These are phyloP conservation scores for Coleophora flavipennella DNA, from an alignment of 2,888 invertebrate species.

Conservation along the genomic window DNA sequence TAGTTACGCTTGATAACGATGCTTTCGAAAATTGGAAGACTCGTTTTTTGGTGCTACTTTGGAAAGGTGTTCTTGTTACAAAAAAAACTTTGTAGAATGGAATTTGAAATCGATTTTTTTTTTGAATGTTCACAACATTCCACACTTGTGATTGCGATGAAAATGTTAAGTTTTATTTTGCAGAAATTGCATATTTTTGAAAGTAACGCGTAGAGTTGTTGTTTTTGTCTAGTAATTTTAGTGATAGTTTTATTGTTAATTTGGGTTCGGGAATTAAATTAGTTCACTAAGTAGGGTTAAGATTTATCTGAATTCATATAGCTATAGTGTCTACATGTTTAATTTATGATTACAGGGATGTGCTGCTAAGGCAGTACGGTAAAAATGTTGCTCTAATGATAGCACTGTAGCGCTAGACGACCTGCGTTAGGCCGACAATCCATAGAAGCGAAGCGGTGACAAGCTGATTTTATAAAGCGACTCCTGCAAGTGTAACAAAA, in stretches of 20 bases:
- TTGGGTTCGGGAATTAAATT: conserved; percentile 71
- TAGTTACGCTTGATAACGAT: conserved; percentile 58
- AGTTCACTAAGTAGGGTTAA: conserved; percentile 63
- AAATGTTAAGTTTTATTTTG: conserved; percentile 70
- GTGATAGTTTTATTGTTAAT: conserved; percentile 66
- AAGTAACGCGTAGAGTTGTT: conserved; percentile 59
- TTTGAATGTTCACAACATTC: conserved; percentile 59
- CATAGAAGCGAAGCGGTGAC: conserved; percentile 14
- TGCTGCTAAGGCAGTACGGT: conserved; percentile 61
- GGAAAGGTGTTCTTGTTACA: conserved; percentile 50
- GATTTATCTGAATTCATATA: conserved; percentile 69
- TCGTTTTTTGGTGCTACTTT: conserved; percentile 70
- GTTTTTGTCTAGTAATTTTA: conserved; percentile 64
- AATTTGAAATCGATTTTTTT: conserved; percentile 25
- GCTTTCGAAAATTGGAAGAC: conserved; percentile 66
- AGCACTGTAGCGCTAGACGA: conserved; percentile 32
- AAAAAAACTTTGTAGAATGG: conserved; percentile 35
- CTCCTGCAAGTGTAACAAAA: too few relatives aligned
- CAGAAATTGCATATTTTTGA: conserved; percentile 57
- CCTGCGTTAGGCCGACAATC: conserved; percentile 43
- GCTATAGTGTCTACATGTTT: conserved; percentile 59
- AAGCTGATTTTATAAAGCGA: too few relatives aligned
- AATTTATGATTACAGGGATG: conserved; percentile 69
- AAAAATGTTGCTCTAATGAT: conserved; percentile 32
- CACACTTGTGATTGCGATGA: conserved; percentile 35